Evolutionary conservation across 2,888 invertebrate genomes (phyloP), one percentile per base, ranked within the genome.

Genomic region (Drosophila kuntzei): DNA sequence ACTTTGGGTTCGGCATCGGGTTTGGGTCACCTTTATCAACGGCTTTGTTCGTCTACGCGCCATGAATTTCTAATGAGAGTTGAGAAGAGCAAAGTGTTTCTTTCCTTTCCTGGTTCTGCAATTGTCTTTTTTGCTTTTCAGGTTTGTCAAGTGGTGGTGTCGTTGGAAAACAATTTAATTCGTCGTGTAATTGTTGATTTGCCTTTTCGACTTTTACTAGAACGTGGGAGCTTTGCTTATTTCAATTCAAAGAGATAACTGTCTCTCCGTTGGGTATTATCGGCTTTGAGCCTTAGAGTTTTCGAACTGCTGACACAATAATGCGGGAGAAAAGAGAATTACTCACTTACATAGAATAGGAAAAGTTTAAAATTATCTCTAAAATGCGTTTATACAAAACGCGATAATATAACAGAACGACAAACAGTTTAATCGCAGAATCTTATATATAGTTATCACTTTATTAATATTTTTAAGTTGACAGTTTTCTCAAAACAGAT

Each of bases 161-260:
- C 14, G 25, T n/a, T 20, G 18, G 68, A 49, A 22, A 54, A 71
- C 71, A 75, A 67, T 57, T 72, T 79, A 76, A 80, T 80, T 84
- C 62, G 74, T 68, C 67, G 63, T 76, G 74, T 84, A 77, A 79
- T 78, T 76, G 72, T 69, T 71, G 60, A 81, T 70, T 89, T 76
- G 71, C 72, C 66, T 76, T 71, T 80, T 76, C 63, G 69, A 70
- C 70, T 64, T 73, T 83, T 75, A 87, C 58, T 84, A 70, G 89
- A 89, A 84, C 89, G 89, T 89, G 89, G 80, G 89, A 88, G 79
- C 76, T 82, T 79, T 60, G 46, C 58, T 57, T 58, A 27, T 43
- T 60, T 62, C 34, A 63, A 63, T 73, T 55, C 43, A 54, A 46
- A 29, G 27, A 76, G 68, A 76, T 76, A 76, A 55, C 62, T 53